These are phyloP conservation scores for Helostoma temminkii DNA, from an alignment of 2,797 vertebrate species.

Conservation along the genomic window DNA sequence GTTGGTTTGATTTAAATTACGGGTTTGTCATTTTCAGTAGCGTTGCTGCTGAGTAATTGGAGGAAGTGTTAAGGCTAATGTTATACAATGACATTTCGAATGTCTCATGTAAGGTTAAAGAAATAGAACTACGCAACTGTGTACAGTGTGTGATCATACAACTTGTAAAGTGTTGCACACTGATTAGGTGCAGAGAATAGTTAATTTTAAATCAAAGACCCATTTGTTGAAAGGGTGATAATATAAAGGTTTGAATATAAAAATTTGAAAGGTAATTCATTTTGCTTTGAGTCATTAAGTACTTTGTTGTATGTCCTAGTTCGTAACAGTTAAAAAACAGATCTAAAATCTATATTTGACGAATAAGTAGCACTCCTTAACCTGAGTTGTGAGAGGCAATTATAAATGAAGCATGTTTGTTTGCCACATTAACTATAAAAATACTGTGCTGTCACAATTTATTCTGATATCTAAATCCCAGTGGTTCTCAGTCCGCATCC, in stretches of 20 bases:
- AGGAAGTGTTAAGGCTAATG: neutral
- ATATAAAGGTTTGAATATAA: neutral
- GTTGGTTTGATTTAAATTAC: constrained; percentile 24
- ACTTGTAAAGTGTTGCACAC: constrained; percentile 5
- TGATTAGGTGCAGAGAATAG: neutral
- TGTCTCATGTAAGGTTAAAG: constrained; percentile 15
- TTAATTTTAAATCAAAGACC: neutral
- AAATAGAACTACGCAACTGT: constrained; percentile 18
- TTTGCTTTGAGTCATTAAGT: neutral
- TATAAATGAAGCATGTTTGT: too few relatives aligned
- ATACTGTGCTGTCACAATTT: too few relatives aligned
- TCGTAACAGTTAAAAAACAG: too few relatives aligned
- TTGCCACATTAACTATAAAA: too few relatives aligned
- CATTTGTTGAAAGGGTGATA: neutral
- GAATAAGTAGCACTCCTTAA: too few relatives aligned
- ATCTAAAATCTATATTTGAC: too few relatives aligned
- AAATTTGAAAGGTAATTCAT: neutral
- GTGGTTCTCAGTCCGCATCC: too few relatives aligned
- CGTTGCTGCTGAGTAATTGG: constrained; percentile 24
- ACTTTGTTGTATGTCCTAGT: neutral
- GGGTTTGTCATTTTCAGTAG: constrained; percentile 31
- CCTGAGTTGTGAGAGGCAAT: too few relatives aligned
- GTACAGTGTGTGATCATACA: constrained; percentile 8
- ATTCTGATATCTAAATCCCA: too few relatives aligned
- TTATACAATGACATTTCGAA: constrained; percentile 58